These are phyloP conservation scores for Sinohyriopsis cumingii DNA, from an alignment of 2,888 invertebrate species.

Conservation along the genomic window DNA sequence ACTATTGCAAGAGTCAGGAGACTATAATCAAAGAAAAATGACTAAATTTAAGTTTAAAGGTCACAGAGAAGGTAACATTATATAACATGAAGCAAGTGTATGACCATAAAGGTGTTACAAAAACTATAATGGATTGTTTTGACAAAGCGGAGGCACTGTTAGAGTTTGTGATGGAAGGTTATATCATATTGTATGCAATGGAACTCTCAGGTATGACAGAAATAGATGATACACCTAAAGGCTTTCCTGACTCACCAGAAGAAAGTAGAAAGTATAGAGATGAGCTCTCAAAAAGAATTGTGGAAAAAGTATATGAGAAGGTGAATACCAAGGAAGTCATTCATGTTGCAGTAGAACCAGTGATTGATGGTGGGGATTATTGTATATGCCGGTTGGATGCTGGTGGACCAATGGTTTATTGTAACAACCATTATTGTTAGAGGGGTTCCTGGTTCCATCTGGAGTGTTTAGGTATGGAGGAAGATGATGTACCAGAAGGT, in stretches of 20 bases:
- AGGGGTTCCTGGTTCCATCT: slow-evolving; percentile 18
- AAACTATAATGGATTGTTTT: slow-evolving; percentile 20
- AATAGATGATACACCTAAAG: slow-evolving; percentile 7
- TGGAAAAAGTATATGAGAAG: slow-evolving; percentile 4
- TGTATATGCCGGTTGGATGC: too few relatives aligned
- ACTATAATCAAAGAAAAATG: too few relatives aligned
- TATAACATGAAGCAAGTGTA: slow-evolving; percentile 7
- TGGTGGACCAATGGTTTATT: slow-evolving; percentile 11
- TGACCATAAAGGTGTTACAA: slow-evolving; percentile 11
- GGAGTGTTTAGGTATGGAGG: slow-evolving; percentile 11
- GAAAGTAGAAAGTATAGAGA: background rate
- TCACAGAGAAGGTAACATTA: slow-evolving; percentile 15
- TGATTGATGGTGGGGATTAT: background rate
- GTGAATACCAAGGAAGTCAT: slow-evolving; percentile 1
- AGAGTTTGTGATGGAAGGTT: slow-evolving; percentile 10
- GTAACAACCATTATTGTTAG: slow-evolving; percentile 7
- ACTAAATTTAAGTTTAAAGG: slow-evolving; percentile 4
- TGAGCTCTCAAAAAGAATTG: slow-evolving; percentile 1
- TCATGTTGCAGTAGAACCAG: background rate
- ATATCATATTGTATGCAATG: slow-evolving; percentile 5
- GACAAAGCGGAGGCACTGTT: slow-evolving; percentile 11
- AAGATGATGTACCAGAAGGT: slow-evolving; percentile 12
- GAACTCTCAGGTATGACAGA: background rate
- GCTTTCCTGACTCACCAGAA: background rate
- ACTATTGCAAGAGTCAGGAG: too few relatives aligned